Percentiles rank a stretch among this genome's conserved stretches.
phyloP scores from a whole-genome alignment of 1,140 invertebrate species.

The Pachypsylla venusta region DNA sequence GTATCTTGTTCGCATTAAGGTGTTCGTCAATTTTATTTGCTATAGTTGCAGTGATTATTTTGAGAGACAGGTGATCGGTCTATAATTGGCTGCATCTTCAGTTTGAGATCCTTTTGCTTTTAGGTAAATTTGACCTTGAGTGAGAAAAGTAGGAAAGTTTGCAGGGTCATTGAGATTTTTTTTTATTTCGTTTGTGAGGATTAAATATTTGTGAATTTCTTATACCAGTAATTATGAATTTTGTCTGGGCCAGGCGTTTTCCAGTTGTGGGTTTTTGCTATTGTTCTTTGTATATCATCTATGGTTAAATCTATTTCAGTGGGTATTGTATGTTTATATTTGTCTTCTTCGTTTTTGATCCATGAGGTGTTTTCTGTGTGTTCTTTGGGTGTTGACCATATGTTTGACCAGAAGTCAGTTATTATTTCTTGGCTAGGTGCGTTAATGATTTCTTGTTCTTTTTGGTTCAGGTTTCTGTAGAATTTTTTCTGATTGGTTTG shows the following conservation, averaged over 20 bases:
- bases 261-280: neutral
- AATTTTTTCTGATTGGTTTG: neutral
- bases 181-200: neutral
- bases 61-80: slow-evolving; percentile 16
- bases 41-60: slow-evolving; percentile 16
- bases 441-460: neutral
- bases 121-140: slow-evolving; percentile 19
- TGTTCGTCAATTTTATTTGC: slow-evolving; percentile 18
- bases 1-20: slow-evolving; percentile 13
- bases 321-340: neutral
- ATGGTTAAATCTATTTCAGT: neutral
- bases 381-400: neutral
- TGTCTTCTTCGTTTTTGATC: neutral
- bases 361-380: neutral
- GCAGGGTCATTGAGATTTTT: neutral
- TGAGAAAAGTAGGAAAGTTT: neutral
- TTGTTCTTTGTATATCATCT: neutral
- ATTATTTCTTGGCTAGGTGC: neutral
- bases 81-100: slow-evolving; percentile 15
- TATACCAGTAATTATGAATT: slow-evolving; percentile 22
- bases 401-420: neutral
- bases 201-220: slow-evolving; percentile 17
- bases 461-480: slow-evolving; percentile 1
- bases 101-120: slow-evolving; percentile 16
- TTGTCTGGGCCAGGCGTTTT: slow-evolving; percentile 8